These are phyloP conservation scores for Jacana jacana DNA, from an alignment of 2,113 vertebrate species.

Conservation along the genomic window DNA sequence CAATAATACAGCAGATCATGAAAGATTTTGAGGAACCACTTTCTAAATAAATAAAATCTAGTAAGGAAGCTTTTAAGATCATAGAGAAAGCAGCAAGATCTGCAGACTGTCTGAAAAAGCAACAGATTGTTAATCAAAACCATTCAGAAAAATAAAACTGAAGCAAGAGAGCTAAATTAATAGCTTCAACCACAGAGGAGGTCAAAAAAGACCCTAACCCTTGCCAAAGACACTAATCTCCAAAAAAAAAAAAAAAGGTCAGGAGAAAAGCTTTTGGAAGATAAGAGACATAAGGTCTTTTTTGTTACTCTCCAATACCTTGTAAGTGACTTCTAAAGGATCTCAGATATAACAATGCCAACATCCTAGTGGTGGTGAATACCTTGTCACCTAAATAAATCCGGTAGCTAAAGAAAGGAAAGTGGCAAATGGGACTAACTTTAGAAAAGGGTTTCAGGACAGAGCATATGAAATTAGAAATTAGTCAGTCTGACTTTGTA, in stretches of 20 bases:
- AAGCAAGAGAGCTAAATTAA: background rate
- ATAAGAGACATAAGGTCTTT: background rate
- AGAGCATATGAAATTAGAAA: background rate
- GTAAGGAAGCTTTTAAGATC: background rate
- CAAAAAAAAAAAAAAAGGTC: background rate
- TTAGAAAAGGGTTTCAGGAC: background rate
- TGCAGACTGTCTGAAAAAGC: background rate
- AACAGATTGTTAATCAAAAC: background rate
- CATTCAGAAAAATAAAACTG: background rate
- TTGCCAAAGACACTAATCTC: background rate
- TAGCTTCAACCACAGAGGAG: background rate
- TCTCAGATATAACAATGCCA: background rate
- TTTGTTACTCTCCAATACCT: background rate
- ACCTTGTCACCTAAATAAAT: background rate
- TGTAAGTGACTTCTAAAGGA: background rate
- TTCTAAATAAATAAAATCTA: background rate
- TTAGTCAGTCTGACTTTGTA: background rate
- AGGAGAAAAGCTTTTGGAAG: background rate
- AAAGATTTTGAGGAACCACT: background rate
- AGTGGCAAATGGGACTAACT: background rate
- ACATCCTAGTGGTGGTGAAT: background rate
- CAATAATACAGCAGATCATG: background rate
- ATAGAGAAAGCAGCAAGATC: background rate
- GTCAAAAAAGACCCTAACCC: background rate
- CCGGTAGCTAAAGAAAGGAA: background rate